Base-by-base conservation (phyloP, 2,113 vertebrate species). In the Felis chaus region DNA sequence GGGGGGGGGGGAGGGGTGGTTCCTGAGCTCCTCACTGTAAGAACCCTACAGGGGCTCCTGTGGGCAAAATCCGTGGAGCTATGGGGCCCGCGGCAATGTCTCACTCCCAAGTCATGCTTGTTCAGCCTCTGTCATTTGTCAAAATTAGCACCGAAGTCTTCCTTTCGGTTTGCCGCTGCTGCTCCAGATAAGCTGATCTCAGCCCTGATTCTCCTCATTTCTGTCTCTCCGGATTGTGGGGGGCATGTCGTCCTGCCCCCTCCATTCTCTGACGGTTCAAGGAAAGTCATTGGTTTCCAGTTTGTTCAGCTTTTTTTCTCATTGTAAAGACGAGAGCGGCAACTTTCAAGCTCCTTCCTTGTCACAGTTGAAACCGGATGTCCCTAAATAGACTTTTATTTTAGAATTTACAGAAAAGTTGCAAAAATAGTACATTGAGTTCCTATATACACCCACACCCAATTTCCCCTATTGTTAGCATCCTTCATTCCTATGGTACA, bases 321-420 rank as follows among this genome's bases (percentile, higher is more conserved):
- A 31, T 48, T 66, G 31, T 19, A 27, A 74, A 9, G 41, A 36
- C 1, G 29, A 74, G 29, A 73, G 12, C 6, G 76, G 57, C 76
- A 78, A 57, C 68, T 57, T 83, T 25, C 21, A 57, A 68, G 57
- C 57, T 76, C 19, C 45, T 39, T 71, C 55, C 21, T 63, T 31
- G 41, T 18, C 10, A 3, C 41, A 21, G 73, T 45, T 25, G 53
- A 65, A 63, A 31, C 25, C 9, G 2, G 41, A 71, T 91, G 63
- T 45, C 65, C 79, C 65, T 78, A 71, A 92, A 78, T 73, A 89
- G 63, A 68, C n/a, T 31, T 78, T 41, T 45, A 81, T 66, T 71
- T 92, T 63, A 63, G 78, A 76, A n/a, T 73, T 91, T 82, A 73
- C 66, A 92, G 83, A 65, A 82, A 88, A 55, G 95, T 88, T 12